Evolutionary conservation across 2,797 vertebrate genomes (phyloP), one percentile per base, ranked within the genome.

Genomic region (Enteromius trimaculatus): DNA sequence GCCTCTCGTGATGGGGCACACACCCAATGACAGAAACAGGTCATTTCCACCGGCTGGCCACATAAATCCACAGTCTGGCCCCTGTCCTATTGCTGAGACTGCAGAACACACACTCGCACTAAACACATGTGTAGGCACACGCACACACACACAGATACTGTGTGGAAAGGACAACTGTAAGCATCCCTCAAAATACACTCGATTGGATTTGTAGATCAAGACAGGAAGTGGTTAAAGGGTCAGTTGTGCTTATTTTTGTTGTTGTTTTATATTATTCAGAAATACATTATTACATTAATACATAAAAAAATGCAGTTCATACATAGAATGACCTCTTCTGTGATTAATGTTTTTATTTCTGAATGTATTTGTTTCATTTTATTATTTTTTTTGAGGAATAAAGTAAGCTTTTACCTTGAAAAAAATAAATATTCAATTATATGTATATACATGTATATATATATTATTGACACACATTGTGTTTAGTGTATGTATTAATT

Each of bases 21-120:
- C 93, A 93, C 94, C 91, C 94, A 93, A 92, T 95, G 95, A 95
- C 94, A 95, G 95, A 95, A 95, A 93, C 94, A 92, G 94, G 95
- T 95, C 94, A 95, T 94, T 95, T 95, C 93, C 91, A 90, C 86
- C 92, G 88, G 60, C 92, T 92, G 91, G 92, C 91, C 89, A 94
- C 93, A 95, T 95, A 95, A 95, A 95, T 95, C 92, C 92, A 94
- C 91, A 92, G 92, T 93, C 95, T 95, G 95, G 93, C 93, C 94
- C 87, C 91, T 93, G 94, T 95, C 94, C 92, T 92, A 91, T 87
- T 95, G 95, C 95, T 95, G 95, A 95, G 92, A 91, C 94, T 93
- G 95, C 95, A 95, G 89, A 95, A 95, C 90, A 86, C 82, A 82
- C 66, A 78, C 76, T 69, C 39, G 29, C 69, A 29, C 51, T 39